These are phyloP conservation scores for Phycodurus eques DNA, from an alignment of 2,113 vertebrate genomes.

Conservation along the genomic window DNA sequence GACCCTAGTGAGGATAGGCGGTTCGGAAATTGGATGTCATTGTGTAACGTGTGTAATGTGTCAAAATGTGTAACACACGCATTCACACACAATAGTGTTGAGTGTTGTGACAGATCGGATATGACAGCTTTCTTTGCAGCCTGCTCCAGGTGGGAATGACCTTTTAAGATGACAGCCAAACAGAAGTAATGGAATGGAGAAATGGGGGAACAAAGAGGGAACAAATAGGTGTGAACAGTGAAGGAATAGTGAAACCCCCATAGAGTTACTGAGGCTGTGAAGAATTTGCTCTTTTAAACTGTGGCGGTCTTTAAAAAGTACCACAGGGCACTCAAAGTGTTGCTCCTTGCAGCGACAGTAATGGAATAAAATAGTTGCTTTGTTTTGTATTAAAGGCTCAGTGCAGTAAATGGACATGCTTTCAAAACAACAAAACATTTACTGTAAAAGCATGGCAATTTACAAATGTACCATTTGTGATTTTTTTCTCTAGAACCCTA, in stretches of 20 bases:
- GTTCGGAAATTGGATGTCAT: too few relatives aligned
- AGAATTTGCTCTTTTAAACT: conserved; percentile 53
- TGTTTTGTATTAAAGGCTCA: not conserved
- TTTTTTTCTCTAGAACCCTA: too few relatives aligned
- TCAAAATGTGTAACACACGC: conserved; percentile 8
- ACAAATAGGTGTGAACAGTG: conserved; percentile 11
- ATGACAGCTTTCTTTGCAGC: conserved; percentile 54
- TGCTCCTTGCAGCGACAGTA: conserved; percentile 15
- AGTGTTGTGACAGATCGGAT: conserved; percentile 39
- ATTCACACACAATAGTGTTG: not conserved
- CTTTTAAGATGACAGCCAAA: conserved; percentile 62
- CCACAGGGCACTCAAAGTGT: conserved; percentile 33
- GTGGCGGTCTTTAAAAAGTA: conserved; percentile 40
- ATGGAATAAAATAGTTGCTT: conserved; percentile 28
- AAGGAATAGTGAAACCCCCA: conserved; percentile 31
- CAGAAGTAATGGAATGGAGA: conserved; percentile 18
- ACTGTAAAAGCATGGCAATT: too few relatives aligned
- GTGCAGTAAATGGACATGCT: not conserved
- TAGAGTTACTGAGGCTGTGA: conserved; percentile 27
- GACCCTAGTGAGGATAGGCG: too few relatives aligned
- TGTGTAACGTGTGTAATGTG: not conserved
- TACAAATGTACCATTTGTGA: too few relatives aligned
- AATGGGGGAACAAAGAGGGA: conserved; percentile 15
- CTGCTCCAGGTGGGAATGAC: conserved; percentile 62
- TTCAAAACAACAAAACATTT: not conserved